Evolutionary conservation across 2,113 vertebrate species (phyloP).

Genomic region (Pycnonotus jocosus): DNA sequence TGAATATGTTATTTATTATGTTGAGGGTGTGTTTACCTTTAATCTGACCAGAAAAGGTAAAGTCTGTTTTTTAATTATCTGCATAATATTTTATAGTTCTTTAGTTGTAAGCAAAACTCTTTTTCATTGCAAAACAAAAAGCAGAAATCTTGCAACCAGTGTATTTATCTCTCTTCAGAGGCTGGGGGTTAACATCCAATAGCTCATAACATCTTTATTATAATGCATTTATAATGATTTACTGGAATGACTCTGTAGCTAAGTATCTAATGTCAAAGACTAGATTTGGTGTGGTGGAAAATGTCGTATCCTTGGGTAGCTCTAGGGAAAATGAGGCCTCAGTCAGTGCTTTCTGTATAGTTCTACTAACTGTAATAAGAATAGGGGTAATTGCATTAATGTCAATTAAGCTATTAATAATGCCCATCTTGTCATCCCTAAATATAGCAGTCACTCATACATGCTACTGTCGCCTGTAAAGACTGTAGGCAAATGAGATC

Average conservation of each 20-base stretch:
- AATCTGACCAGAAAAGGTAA: slow-evolving; percentile 24
- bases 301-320: slow-evolving; percentile 73
- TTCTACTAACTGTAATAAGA: slow-evolving; percentile 77
- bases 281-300: slow-evolving; percentile 72
- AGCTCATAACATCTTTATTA: slow-evolving; percentile 80
- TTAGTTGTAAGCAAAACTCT: slow-evolving; percentile 48
- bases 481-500: slow-evolving; percentile 54
- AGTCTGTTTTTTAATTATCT: slow-evolving; percentile 60
- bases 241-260: slow-evolving; percentile 75
- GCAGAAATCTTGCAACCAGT: slow-evolving; percentile 50
- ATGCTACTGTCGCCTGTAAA: slow-evolving; percentile 60
- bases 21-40: slow-evolving; percentile 48
- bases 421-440: slow-evolving; percentile 71
- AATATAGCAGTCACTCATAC: slow-evolving; percentile 67
- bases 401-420: slow-evolving; percentile 84
- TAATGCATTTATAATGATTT: slow-evolving; percentile 85
- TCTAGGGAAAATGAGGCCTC: slow-evolving; percentile 74
- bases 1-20: background rate
- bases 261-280: slow-evolving; percentile 76
- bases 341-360: slow-evolving; percentile 68
- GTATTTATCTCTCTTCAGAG: slow-evolving; percentile 74
- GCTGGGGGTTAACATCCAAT: slow-evolving; percentile 76
- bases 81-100: slow-evolving; percentile 60
- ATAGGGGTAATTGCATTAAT: slow-evolving; percentile 77
- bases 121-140: slow-evolving; percentile 65